Evolutionary conservation across 1,140 invertebrate genomes (phyloP), one percentile per base, ranked within the genome.

Genomic region (Drosophila teissieri): DNA sequence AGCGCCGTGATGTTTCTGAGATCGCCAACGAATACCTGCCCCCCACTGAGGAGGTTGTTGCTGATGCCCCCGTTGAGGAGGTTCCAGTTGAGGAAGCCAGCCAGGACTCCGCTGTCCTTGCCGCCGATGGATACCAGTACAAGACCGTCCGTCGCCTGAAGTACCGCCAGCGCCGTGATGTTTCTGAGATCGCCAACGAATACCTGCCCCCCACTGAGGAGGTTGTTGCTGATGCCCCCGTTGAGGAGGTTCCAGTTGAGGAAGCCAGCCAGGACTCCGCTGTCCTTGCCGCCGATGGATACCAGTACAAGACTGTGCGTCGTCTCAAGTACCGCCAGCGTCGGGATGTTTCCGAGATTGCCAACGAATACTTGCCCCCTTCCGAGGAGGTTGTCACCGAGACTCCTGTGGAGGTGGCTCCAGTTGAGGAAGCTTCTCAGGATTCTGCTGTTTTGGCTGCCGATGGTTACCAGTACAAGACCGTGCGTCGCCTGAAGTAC

Each of bases 231-330:
- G 79, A 80, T 31, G 57, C 46, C 7, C 44, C 76, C 0, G 45
- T 63, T 8, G 72, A 51, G 34, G 58, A 31, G 0, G 62, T n/a
- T 22, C 62, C 62, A 11, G 52, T 76, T 4, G 77, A 76, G 14
- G 83, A 78, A 46, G 52, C 40, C 4, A 5, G 17, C 3, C 76
- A 80, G 36, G 83, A 81, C 7, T 70, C 78, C 0, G 72, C 80
- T 36, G 72, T 84, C 14, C 79, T 88, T 0, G 61, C 54, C 15
- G 67, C 56, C 15, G 74, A 86, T 62, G 83, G 83, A 0, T 86
- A 86, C 60, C 40, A 80, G n/a, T 86, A 86, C 73, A 86, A 80
- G 56, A 80, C 82, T 6, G 80, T 86, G 1, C 78, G 80, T n/a
- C 73, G 82, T 1, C 57, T 83, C 4, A 83, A 82, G 42, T 78